These are phyloP conservation scores for Bombylius major DNA, from an alignment of 2,888 invertebrate genomes.

Conservation along the genomic window DNA sequence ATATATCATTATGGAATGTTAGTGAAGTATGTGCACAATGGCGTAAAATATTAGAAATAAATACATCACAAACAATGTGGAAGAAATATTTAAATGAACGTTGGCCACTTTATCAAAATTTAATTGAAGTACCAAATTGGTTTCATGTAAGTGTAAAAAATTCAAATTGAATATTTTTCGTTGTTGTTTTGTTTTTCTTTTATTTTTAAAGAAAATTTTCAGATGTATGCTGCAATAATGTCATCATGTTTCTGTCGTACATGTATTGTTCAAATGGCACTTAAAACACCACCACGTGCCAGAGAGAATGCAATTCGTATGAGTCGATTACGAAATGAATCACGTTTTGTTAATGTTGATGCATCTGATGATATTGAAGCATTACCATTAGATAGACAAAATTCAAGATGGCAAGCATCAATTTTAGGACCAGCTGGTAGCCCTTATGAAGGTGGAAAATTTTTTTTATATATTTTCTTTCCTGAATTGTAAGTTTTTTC, in stretches of 20 bases:
- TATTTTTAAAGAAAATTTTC: constrained; percentile 16
- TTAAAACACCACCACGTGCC: constrained; percentile 50
- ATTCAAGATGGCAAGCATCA: constrained; percentile 80
- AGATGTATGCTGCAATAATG: constrained; percentile 56
- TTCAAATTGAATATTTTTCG: background rate
- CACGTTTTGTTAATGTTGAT: constrained; percentile 37
- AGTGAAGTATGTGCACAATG: constrained; percentile 78
- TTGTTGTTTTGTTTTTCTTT: constrained; percentile 4
- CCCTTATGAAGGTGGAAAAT: constrained; percentile 88
- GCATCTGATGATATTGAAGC: constrained; percentile 36
- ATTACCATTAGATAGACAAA: constrained; percentile 33
- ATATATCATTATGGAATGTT: constrained; percentile 80
- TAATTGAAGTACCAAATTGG: constrained; percentile 62
- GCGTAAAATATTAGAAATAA: constrained; percentile 65
- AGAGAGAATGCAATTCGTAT: constrained; percentile 73
- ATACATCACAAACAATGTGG: constrained; percentile 71
- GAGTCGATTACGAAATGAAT: constrained; percentile 65
- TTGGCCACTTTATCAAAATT: constrained; percentile 78
- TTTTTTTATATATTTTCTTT: constrained; percentile 81
- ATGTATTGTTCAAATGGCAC: constrained; percentile 75
- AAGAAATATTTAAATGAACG: constrained; percentile 58
- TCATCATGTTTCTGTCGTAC: constrained; percentile 75
- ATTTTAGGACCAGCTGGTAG: constrained; percentile 85
- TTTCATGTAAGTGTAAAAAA: constrained; percentile 49
- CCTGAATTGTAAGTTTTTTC: constrained; percentile 51